phyloP scores from a whole-genome alignment of 2,888 invertebrate genomes.

The Nematopogon swammerdamellus region DNA sequence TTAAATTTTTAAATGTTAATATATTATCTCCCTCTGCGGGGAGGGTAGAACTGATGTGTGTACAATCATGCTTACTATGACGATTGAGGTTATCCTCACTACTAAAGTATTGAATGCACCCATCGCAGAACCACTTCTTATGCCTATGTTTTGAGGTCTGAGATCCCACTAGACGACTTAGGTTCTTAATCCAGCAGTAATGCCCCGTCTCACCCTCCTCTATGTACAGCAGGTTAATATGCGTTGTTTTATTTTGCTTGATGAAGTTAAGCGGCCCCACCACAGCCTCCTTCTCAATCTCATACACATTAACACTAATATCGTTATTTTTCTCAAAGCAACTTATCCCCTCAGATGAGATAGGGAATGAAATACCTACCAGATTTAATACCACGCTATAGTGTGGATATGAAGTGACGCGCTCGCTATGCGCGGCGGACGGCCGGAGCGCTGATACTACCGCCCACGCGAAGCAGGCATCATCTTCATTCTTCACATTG shows the following conservation, averaged over 20 bases:
- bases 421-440: slow-evolving; percentile 6
- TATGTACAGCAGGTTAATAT: slow-evolving; percentile 6
- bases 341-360: slow-evolving; percentile 12
- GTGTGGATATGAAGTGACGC: slow-evolving; percentile 13
- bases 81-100: not conserved
- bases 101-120: not conserved
- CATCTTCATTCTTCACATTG: slow-evolving; percentile 17
- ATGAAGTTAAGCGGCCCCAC: slow-evolving; percentile 5
- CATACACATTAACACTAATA: slow-evolving; percentile 15
- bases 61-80: not conserved
- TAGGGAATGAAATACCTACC: slow-evolving; percentile 15
- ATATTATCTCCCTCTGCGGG: not conserved
- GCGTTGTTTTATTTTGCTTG: slow-evolving; percentile 1
- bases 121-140: not conserved
- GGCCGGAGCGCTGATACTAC: slow-evolving; percentile 14
- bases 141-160: slow-evolving; percentile 2
- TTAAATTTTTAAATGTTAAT: not conserved
- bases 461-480: slow-evolving; percentile 16
- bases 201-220: slow-evolving; percentile 3
- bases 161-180: not conserved
- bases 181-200: slow-evolving; percentile 5
- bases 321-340: slow-evolving; percentile 16
- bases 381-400: slow-evolving; percentile 13
- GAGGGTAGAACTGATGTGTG: not conserved
- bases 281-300: slow-evolving; percentile 6